Percentiles rank a stretch among this genome's conserved stretches.
Conservation (phyloP, 2,888 invertebrate species). For the Leucozona laternaria region DNA sequence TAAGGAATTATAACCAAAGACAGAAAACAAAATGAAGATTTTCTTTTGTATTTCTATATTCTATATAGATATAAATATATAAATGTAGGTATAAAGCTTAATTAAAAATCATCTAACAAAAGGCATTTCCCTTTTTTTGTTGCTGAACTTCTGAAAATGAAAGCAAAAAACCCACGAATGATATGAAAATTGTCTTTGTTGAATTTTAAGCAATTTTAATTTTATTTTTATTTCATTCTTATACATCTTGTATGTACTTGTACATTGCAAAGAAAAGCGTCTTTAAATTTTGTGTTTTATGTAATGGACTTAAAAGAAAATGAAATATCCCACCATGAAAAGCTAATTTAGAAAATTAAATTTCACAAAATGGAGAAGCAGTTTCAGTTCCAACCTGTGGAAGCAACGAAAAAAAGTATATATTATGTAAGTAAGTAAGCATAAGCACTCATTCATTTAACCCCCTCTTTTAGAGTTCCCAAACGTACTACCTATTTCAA, state of each 20-base stretch:
- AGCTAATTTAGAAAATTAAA: conserved; percentile 70
- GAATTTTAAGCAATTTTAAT: conserved; percentile 36
- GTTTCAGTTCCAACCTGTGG: conserved; percentile 25
- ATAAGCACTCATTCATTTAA: conserved; percentile 47
- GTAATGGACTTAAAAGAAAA: conserved; percentile 26
- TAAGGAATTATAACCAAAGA: conserved; percentile 27
- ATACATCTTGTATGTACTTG: neutral
- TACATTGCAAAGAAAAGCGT: neutral
- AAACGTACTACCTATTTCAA: conserved; percentile 69
- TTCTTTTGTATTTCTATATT: conserved; percentile 30
- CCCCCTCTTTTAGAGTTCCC: conserved; percentile 42
- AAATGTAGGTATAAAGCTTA: conserved; percentile 47
- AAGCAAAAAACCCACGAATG: conserved; percentile 17
- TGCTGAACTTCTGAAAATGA: conserved; percentile 30
- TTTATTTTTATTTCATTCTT: conserved; percentile 25
- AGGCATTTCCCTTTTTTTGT: conserved; percentile 4
- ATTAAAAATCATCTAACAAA: conserved; percentile 67
- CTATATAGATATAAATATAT: neutral
- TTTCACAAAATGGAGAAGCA: conserved; percentile 48
- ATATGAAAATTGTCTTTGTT: conserved; percentile 17
- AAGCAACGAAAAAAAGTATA: neutral
- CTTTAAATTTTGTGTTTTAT: conserved; percentile 35
- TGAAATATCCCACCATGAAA: neutral
- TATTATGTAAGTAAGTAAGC: neutral
- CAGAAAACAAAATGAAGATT: conserved; percentile 11